These are phyloP conservation scores for Eueremaeus valkanovi DNA, from an alignment of 2,888 invertebrate species.

Conservation along the genomic window DNA sequence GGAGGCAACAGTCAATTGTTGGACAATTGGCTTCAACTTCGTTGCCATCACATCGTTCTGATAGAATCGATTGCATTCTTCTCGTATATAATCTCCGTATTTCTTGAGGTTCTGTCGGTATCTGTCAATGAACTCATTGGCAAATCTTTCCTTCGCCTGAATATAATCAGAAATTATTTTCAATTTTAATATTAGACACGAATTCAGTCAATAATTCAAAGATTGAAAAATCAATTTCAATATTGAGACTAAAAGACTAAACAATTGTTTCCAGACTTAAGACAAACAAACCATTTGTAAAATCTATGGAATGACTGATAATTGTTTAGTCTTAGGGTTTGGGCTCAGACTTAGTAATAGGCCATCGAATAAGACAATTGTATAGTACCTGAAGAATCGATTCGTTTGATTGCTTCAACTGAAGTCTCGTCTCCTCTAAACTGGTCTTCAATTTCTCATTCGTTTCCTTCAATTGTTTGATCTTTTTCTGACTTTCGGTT, in stretches of 20 bases:
- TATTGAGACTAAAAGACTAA: neutral
- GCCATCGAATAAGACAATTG: no score
- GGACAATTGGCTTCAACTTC: slow-evolving; percentile 3
- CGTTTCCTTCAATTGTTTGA: neutral
- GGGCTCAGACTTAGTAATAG: no score
- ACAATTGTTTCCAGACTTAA: no score
- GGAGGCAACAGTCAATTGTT: neutral
- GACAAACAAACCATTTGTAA: no score
- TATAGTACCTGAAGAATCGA: neutral
- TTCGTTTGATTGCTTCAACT: neutral
- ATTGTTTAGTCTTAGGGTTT: no score
- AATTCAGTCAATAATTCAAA: neutral
- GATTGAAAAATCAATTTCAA: neutral
- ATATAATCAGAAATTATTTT: neutral
- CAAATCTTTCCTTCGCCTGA: neutral
- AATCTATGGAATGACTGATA: no score
- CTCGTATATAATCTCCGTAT: neutral
- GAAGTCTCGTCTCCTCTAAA: neutral
- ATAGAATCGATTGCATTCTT: neutral
- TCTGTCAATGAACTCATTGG: neutral
- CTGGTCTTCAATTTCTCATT: neutral
- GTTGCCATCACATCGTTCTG: neutral
- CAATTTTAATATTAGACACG: no score
- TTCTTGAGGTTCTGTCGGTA: neutral
- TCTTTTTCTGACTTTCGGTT: neutral